Conservation (phyloP, 2,888 invertebrate species). For the Phalangium opilio region DNA sequence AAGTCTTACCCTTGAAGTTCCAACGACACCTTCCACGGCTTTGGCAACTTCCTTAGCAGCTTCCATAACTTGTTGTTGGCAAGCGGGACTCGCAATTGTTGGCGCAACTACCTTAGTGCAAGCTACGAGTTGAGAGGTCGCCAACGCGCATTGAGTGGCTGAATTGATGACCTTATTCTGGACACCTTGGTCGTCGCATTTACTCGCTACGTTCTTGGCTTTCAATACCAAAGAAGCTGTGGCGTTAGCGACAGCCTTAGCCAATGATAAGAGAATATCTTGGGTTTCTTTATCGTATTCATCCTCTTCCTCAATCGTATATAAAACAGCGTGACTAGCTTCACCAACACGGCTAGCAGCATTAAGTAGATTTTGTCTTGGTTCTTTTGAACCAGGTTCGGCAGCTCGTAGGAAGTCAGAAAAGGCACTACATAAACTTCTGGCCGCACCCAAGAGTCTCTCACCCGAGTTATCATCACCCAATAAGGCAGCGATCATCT, state of each 20-base stretch:
- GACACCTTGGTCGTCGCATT: constrained; percentile 54
- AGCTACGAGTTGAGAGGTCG: constrained; percentile 93
- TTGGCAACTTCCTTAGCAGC: constrained; percentile 84
- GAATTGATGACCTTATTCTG: constrained; percentile 82
- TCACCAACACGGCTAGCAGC: constrained; percentile 95
- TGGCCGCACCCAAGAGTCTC: constrained; percentile 74
- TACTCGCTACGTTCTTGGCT: constrained; percentile 86
- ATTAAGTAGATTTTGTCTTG: constrained; percentile 77
- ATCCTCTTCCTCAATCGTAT: constrained; percentile 74
- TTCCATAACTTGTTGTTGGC: constrained; percentile 71
- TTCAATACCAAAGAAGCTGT: constrained; percentile 90
- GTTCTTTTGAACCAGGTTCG: constrained; percentile 85
- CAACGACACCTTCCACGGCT: constrained; percentile 76
- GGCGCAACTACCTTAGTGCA: constrained; percentile 66
- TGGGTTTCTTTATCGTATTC: constrained; percentile 38
- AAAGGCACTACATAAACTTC: constrained; percentile 75
- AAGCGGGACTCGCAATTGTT: constrained; percentile 41
- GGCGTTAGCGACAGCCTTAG: constrained; percentile 94
- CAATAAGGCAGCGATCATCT: constrained; percentile 87
- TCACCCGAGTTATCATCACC: constrained; percentile 67
- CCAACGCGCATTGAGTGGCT: constrained; percentile 90
- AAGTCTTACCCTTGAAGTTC: constrained; percentile 53
- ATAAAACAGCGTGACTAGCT: constrained; percentile 81
- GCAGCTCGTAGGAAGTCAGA: constrained; percentile 85
- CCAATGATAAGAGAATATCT: constrained; percentile 81